Evolutionary conservation across 2,113 vertebrate species (phyloP).

Genomic region (Neodon shergylaensis): DNA sequence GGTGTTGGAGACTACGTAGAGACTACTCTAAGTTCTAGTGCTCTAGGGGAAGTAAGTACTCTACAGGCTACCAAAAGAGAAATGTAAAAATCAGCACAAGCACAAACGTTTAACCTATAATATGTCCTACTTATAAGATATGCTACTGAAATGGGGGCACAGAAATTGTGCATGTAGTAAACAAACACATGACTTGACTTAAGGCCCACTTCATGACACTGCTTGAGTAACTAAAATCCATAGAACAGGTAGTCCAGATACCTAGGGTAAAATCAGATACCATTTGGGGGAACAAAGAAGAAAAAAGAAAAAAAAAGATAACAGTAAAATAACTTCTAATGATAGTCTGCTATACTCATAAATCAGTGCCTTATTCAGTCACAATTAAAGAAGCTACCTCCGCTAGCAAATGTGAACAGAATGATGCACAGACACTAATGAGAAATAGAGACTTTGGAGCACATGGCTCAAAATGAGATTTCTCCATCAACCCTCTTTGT

Average conservation of each 20-base stretch:
- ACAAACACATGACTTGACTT: background rate
- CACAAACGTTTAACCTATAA: background rate
- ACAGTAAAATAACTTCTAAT: background rate
- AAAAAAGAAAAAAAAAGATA: background rate
- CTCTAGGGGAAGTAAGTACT: background rate
- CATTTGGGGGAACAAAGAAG: background rate
- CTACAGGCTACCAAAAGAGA: background rate
- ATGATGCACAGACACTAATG: background rate
- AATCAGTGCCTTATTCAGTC: background rate
- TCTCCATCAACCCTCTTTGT: background rate
- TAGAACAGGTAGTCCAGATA: background rate
- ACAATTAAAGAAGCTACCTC: background rate
- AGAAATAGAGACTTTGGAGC: background rate
- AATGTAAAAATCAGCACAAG: background rate
- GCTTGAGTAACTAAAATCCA: background rate
- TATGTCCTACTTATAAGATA: background rate
- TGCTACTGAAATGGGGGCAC: background rate
- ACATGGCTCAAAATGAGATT: background rate
- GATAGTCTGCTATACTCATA: background rate
- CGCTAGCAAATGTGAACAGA: background rate
- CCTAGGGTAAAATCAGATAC: background rate
- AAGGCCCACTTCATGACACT: background rate
- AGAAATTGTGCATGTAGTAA: background rate
- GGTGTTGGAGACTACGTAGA: background rate
- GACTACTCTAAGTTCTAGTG: too few relatives aligned